Percentiles rank a stretch among this genome's conserved stretches.
Conservation (phyloP, 1,140 invertebrate genomes). For the Drosophila varians region DNA sequence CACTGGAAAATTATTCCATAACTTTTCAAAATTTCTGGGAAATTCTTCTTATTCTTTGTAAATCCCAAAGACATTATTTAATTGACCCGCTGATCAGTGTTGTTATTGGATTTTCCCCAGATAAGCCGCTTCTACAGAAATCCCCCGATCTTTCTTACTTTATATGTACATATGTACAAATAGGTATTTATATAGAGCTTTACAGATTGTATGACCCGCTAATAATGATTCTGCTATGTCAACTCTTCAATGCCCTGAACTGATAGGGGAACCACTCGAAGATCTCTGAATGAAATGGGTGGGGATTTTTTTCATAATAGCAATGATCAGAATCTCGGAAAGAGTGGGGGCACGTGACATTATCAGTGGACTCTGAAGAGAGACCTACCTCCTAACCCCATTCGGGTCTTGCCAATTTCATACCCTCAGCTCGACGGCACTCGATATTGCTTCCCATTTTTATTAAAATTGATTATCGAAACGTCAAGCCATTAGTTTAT, state of each 20-base stretch:
- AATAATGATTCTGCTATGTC: constrained; percentile 33
- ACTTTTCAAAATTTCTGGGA: not conserved
- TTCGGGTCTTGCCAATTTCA: constrained; percentile 5
- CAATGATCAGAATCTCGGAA: constrained; percentile 39
- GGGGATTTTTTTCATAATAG: constrained; percentile 20
- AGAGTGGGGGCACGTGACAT: constrained; percentile 35
- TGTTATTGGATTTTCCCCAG: constrained; percentile 10
- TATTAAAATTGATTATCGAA: constrained; percentile 41
- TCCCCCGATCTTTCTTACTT: constrained; percentile 28
- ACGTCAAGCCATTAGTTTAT: constrained; percentile 10
- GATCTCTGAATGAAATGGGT: constrained; percentile 42
- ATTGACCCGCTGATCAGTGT: constrained; percentile 1
- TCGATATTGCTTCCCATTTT: constrained; percentile 11
- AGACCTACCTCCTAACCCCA: constrained; percentile 12
- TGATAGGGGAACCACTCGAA: constrained; percentile 49
- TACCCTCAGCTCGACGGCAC: not conserved
- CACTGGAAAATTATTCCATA: constrained; percentile 7
- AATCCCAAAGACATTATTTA: not conserved
- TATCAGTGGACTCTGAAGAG: constrained; percentile 14
- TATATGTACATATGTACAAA: too few relatives aligned
- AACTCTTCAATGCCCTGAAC: constrained; percentile 35
- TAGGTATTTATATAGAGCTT: constrained; percentile 6
- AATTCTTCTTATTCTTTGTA: constrained; percentile 13
- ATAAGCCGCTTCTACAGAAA: constrained; percentile 23
- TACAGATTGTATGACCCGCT: constrained; percentile 6